Percentiles rank a stretch among this genome's conserved stretches.
Evolutionary conservation across 2,113 vertebrate species (phyloP).

Genomic region (Dicerorhinus sumatrensis): DNA sequence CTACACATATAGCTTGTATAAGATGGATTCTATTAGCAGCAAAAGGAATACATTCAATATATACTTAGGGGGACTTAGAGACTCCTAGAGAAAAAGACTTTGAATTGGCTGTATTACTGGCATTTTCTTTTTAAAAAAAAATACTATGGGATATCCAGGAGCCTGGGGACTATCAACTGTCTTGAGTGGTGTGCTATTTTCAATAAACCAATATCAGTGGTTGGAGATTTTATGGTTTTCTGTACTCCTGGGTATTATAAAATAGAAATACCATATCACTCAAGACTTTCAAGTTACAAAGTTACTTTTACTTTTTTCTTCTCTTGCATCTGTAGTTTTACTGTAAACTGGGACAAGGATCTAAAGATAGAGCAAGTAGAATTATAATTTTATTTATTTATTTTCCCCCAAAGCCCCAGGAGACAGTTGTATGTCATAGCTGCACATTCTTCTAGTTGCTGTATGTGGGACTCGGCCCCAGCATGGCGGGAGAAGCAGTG

Average conservation of each 20-base stretch:
- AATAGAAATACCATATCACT: constrained; percentile 17
- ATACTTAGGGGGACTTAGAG: background rate
- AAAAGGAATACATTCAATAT: background rate
- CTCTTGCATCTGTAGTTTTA: background rate
- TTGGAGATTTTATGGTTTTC: constrained; percentile 32
- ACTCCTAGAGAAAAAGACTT: background rate
- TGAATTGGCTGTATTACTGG: background rate
- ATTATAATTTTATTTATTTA: no score
- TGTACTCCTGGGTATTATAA: background rate
- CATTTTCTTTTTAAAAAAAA: constrained; percentile 32
- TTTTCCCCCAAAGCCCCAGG: no score
- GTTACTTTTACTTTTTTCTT: background rate
- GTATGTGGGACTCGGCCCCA: no score
- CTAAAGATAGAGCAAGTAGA: constrained; percentile 26
- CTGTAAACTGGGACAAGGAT: background rate
- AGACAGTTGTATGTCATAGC: no score
- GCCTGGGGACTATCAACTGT: background rate
- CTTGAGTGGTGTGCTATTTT: constrained; percentile 16
- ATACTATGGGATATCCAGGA: background rate
- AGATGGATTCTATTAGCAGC: background rate
- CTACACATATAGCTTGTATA: background rate
- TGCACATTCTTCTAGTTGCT: no score
- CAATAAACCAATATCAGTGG: background rate
- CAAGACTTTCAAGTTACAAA: constrained; percentile 20
- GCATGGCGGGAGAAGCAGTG: no score